These are phyloP conservation scores for Brotogeris chrysoptera DNA, from an alignment of 2,797 vertebrate genomes.

Conservation along the genomic window DNA sequence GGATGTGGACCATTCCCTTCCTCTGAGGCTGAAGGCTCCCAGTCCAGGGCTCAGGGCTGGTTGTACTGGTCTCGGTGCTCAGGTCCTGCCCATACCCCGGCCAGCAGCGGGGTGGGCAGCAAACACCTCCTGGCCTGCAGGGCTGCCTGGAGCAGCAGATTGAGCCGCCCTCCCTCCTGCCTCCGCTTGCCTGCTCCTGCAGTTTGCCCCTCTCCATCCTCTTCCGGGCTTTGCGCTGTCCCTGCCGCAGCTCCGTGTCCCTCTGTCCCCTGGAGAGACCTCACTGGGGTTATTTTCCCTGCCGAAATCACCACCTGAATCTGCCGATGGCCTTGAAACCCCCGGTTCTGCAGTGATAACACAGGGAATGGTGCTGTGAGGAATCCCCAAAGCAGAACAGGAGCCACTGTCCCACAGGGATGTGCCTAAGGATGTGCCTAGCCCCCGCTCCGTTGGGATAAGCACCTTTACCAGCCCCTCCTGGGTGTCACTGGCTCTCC, in stretches of 20 bases:
- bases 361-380: not conserved
- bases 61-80: not conserved
- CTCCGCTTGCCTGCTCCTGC: not conserved
- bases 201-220: not conserved
- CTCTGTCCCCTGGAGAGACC: not conserved
- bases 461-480: not conserved
- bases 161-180: not conserved
- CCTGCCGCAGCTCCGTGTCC: not conserved
- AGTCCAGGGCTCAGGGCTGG: not conserved
- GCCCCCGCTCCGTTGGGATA: not conserved
- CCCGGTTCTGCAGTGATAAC: not conserved
- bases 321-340: not conserved
- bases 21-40: not conserved
- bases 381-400: not conserved
- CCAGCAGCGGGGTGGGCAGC: not conserved
- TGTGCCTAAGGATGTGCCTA: not conserved
- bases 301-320: not conserved
- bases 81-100: not conserved
- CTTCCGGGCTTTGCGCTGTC: not conserved
- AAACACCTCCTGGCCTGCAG: not conserved
- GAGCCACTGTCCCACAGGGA: not conserved
- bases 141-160: slow-evolving; percentile 12
- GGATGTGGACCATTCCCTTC: not conserved
- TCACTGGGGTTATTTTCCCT: not conserved
- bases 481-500: not conserved